Evolutionary conservation across 1,140 invertebrate species (phyloP).

Genomic region (Cyclina sinensis): DNA sequence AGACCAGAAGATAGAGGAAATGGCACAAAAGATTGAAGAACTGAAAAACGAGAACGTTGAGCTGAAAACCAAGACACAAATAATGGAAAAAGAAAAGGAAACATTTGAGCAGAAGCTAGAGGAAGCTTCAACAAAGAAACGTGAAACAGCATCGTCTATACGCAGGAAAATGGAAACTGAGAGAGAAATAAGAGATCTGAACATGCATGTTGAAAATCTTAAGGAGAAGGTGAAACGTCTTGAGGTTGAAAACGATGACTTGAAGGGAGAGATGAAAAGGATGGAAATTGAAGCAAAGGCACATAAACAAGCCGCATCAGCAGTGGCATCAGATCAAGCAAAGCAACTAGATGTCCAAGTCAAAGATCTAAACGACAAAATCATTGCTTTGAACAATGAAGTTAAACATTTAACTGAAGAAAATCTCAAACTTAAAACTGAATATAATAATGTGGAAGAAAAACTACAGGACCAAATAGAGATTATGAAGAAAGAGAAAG

Average conservation of each 20-base stretch:
- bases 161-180: slow-evolving; percentile 65
- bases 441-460: slow-evolving; percentile 41
- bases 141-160: slow-evolving; percentile 61
- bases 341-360: slow-evolving; percentile 35
- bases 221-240: slow-evolving; percentile 59
- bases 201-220: slow-evolving; percentile 61
- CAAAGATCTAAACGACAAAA: slow-evolving; percentile 51
- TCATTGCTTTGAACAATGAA: slow-evolving; percentile 52
- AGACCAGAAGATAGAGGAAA: slow-evolving; percentile 44
- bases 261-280: slow-evolving; percentile 55
- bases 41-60: slow-evolving; percentile 45
- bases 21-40: slow-evolving; percentile 16
- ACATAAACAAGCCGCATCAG: slow-evolving; percentile 43
- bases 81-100: slow-evolving; percentile 59
- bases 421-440: slow-evolving; percentile 56
- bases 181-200: slow-evolving; percentile 64
- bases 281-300: slow-evolving; percentile 53
- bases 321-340: slow-evolving; percentile 40
- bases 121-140: slow-evolving; percentile 54
- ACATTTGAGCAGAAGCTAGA: slow-evolving; percentile 47
- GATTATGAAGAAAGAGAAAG: slow-evolving; percentile 43
- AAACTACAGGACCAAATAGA: slow-evolving; percentile 49
- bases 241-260: slow-evolving; percentile 53
- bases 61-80: slow-evolving; percentile 38
- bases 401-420: slow-evolving; percentile 56